Conservation (phyloP, 2,888 invertebrate species). For the Girardia tigrina region DNA sequence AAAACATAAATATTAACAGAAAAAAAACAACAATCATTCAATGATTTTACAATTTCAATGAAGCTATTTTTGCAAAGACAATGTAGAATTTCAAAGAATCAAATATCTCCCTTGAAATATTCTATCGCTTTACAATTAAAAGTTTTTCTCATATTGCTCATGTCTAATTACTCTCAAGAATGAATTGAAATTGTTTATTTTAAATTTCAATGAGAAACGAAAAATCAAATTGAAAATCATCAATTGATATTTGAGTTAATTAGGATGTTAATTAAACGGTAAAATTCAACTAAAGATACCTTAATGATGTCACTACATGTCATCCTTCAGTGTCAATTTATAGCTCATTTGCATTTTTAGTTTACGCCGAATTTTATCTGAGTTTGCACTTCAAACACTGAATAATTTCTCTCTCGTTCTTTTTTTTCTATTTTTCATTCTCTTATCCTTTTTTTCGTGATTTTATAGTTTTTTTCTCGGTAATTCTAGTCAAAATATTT, state of each 20-base stretch:
- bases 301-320: slow-evolving; percentile 13
- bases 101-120: slow-evolving; percentile 23
- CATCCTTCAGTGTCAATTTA: slow-evolving; percentile 19
- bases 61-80: neutral
- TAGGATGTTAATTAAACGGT: neutral
- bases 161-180: neutral
- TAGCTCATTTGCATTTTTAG: slow-evolving; percentile 3
- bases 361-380: neutral
- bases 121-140: slow-evolving; percentile 1
- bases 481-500: too few species aligned
- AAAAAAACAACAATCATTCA: neutral
- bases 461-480: too few species aligned
- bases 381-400: too few species aligned
- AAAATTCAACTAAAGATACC: slow-evolving; percentile 10
- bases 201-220: neutral
- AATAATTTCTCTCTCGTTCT: too few species aligned
- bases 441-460: too few species aligned
- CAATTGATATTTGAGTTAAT: slow-evolving; percentile 5
- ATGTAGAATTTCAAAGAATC: slow-evolving; percentile 17
- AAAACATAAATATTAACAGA: neutral
- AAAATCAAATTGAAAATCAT: neutral
- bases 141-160: slow-evolving; percentile 23
- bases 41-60: slow-evolving; percentile 11
- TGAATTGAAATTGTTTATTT: slow-evolving; percentile 18
- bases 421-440: too few species aligned